phyloP scores from a whole-genome alignment of 2,888 invertebrate genomes.

The Eupelmus urozonus region DNA sequence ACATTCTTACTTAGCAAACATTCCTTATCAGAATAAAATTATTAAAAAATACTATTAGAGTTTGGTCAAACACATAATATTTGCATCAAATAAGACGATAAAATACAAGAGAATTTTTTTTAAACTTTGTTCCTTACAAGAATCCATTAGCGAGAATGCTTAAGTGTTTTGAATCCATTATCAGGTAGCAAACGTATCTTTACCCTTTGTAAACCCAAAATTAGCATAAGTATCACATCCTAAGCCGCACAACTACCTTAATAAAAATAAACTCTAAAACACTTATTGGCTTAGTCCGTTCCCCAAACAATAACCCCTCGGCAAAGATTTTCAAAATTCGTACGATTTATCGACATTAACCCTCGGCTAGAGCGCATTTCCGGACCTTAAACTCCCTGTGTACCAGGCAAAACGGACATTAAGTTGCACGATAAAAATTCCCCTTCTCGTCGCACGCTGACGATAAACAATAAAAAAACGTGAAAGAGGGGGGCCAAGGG shows the following conservation, averaged over 20 bases:
- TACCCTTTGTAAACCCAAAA: slow-evolving; percentile 4
- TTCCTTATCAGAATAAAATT: too few relatives aligned
- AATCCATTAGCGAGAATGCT: too few relatives aligned
- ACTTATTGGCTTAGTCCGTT: too few relatives aligned
- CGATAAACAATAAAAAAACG: slow-evolving; percentile 26
- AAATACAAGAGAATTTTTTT: too few relatives aligned
- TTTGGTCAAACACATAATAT: too few relatives aligned
- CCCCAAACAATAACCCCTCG: not conserved
- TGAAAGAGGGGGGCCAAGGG: slow-evolving; percentile 9
- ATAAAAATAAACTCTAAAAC: not conserved
- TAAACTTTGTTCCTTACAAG: too few relatives aligned
- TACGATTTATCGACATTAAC: not conserved
- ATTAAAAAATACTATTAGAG: too few relatives aligned
- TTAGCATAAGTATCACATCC: slow-evolving; percentile 15
- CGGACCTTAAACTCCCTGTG: not conserved
- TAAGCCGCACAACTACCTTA: not conserved
- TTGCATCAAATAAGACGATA: too few relatives aligned
- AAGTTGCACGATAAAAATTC: slow-evolving; percentile 7
- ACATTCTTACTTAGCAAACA: too few relatives aligned
- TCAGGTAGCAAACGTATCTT: slow-evolving; percentile 4
- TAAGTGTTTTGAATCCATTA: slow-evolving; percentile 16
- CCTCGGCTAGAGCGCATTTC: not conserved
- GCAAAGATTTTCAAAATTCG: not conserved
- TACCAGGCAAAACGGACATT: slow-evolving; percentile 10
- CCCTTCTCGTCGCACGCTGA: not conserved